Conservation (phyloP, 1,140 invertebrate species). For the Drosophila navojoa region DNA sequence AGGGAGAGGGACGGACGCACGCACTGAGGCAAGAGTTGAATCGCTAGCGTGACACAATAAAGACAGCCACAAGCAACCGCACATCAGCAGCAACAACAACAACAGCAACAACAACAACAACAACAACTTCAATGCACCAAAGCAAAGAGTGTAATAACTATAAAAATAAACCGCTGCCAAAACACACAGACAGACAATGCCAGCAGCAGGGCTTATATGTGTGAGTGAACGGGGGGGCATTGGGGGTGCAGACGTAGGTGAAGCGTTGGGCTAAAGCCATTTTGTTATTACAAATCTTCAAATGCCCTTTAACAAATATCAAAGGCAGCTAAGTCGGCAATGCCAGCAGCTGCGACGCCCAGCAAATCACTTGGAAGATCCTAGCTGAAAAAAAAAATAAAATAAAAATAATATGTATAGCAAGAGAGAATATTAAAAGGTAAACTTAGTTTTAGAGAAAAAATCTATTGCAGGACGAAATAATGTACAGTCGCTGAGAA, state of each 20-base stretch:
- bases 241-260: constrained; percentile 2
- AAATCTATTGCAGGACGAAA: too few relatives aligned
- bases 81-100: constrained; percentile 11
- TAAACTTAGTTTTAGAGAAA: too few relatives aligned
- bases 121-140: constrained; percentile 51
- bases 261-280: constrained; percentile 28
- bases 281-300: constrained; percentile 63
- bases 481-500: too few relatives aligned
- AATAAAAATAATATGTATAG: too few relatives aligned
- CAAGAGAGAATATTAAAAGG: too few relatives aligned
- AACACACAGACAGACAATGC: constrained; percentile 27
- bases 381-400: neutral
- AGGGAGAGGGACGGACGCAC: neutral
- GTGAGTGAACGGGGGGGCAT: neutral
- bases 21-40: constrained; percentile 58
- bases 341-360: too few relatives aligned
- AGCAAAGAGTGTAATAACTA: constrained; percentile 70
- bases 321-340: constrained; percentile 1
- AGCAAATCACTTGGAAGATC: neutral
- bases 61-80: constrained; percentile 47
- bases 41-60: constrained; percentile 72
- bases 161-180: constrained; percentile 70
- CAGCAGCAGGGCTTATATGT: neutral
- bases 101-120: constrained; percentile 8
- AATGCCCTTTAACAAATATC: constrained; percentile 31